Evolutionary conservation across 2,113 vertebrate genomes (phyloP), one percentile per base, ranked within the genome.

Genomic region (Hippocampus zosterae): DNA sequence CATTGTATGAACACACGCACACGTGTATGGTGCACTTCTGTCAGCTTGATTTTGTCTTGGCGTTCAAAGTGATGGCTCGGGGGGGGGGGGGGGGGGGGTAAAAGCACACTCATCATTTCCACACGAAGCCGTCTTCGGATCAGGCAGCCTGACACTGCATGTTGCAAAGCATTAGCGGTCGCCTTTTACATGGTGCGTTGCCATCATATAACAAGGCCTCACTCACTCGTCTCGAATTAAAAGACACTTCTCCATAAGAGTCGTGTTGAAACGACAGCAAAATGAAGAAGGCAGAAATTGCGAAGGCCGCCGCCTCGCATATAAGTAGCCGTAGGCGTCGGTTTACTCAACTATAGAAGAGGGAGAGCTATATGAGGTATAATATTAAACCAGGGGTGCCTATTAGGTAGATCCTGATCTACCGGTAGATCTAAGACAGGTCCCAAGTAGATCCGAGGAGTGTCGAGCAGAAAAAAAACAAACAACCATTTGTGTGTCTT

Each of bases 11-110:
- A 13, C n/a, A 27, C 73, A 65, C 40, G 64, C 68, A 62, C 70
- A 60, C 33, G 40, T 52, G 40, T 46, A 73, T 23, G 5, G 21
- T 55, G 61, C 79, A 70, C 44, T 75, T 81, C 75, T 82, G 83
- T 88, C 85, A 82, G 82, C 84, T 87, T 78, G 84, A 85, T 84
- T 87, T 83, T 82, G 81, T 89, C 78, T 68, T 69, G 74, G 81
- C 76, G 84, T 75, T 84, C 81, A 81, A 71, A 82, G 74, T 57
- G 74, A 72, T 78, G 82, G 73, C 77, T 73, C 67, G 42, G 76
- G 76, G 68, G 42, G 42, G 42, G 10, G 42, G 41, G 0, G 25
- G 25, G 25, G 42, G 42, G 11, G 3, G 12, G 42, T n/a, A n/a
- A n/a, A n/a, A 67, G 50, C 72, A 16, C 29, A 40, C 18, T 57